These are phyloP conservation scores for Macropus fuliginosus DNA, from an alignment of 2,797 vertebrate species.

Conservation along the genomic window DNA sequence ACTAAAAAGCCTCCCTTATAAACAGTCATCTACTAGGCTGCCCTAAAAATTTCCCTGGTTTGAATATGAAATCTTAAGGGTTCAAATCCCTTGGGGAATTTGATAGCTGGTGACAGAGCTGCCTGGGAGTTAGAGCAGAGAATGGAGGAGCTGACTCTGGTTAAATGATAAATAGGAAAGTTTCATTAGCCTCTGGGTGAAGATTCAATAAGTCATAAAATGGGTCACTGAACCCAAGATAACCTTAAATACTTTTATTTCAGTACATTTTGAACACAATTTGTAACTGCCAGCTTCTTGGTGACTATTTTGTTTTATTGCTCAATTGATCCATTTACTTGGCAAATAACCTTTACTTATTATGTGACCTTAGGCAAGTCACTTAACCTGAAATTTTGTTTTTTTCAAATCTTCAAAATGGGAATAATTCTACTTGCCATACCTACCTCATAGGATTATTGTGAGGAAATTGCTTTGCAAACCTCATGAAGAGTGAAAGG, in stretches of 20 bases:
- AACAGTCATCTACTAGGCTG: not conserved
- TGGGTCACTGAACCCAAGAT: conserved; percentile 14
- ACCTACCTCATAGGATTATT: not conserved
- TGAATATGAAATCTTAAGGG: not conserved
- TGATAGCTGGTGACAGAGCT: not conserved
- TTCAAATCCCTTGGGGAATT: not conserved
- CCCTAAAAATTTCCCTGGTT: not conserved
- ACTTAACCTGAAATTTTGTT: not conserved
- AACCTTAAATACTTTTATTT: conserved; percentile 19
- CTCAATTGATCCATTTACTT: not conserved
- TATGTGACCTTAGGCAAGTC: not conserved
- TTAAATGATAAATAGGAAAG: not conserved
- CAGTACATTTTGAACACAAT: not conserved
- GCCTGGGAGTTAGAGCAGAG: not conserved
- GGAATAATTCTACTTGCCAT: not conserved
- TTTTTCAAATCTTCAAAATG: not conserved
- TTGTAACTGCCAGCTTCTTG: not conserved
- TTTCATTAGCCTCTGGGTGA: not conserved
- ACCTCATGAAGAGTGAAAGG: not conserved
- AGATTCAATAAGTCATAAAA: not conserved
- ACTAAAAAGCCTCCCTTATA: not conserved
- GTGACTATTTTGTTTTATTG: conserved; percentile 25
- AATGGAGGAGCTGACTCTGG: not conserved
- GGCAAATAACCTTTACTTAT: not conserved
- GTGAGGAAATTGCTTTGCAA: not conserved